Evolutionary conservation across 1,140 invertebrate genomes (phyloP), one percentile per base, ranked within the genome.

Genomic region (Panagrolaimus sp.): DNA sequence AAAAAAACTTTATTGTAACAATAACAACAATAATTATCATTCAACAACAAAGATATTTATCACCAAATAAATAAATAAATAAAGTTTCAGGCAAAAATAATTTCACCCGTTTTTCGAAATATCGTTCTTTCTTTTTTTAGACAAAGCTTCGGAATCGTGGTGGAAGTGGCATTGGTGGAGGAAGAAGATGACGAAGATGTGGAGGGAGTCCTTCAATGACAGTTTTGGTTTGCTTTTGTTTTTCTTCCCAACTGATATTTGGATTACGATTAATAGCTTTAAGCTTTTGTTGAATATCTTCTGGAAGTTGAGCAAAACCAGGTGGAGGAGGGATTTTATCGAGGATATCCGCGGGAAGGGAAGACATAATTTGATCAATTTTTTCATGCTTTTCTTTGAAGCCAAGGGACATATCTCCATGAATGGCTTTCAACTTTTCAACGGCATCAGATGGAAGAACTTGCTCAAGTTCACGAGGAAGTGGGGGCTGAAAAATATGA

Each of bases 301-400:
- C 75, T 0, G 74, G 74, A 1, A 76, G 38, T 21, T 77, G 71
- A 5, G 78, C 67, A 48, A 77, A 77, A 24, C 76, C 76, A 14
- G 76, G 76, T 26, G 76, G 76, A 10, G 77, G 65, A 3, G 76
- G 76, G 26, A 77, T 78, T 66, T 77, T 75, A 66, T 79, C 77
- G 24, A 76, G 65, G 63, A 78, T 71, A 26, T 77, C 76, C 12
- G 44, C 68, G 3, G 76, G 76, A 46, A 77, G 45, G 14, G 69
- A n/a, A 26, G 48, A 63, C 77, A 77, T 77, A 24, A 77, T 71
- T 55, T 78, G 63, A 55, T 78, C 76, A 32, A 77, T 79, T 65
- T 77, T 76, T 26, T 78, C 64, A 43, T 77, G 76, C 45, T 79
- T 78, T 55, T 77, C 71, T 43, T 67, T 21, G 67, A 78, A 71